Conservation (phyloP, 2,888 invertebrate species). For the Chironomus riparius region DNA sequence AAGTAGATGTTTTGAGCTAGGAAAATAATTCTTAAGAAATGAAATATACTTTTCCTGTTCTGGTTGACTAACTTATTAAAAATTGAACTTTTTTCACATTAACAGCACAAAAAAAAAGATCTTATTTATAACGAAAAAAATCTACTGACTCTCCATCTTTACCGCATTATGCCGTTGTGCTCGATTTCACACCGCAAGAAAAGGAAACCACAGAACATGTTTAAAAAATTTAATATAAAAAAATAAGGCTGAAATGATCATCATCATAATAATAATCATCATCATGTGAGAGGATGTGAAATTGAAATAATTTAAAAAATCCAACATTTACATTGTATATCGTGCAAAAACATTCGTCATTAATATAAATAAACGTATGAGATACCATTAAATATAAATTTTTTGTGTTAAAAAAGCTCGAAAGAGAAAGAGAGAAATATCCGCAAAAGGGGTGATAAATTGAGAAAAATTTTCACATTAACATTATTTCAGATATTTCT, state of each 20-base stretch:
- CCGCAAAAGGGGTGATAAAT: slow-evolving; percentile 18
- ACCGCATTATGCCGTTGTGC: neutral
- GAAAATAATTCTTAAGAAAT: neutral
- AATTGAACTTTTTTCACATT: neutral
- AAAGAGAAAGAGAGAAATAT: neutral
- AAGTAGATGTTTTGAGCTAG: neutral
- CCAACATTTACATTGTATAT: too few species aligned
- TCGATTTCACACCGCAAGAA: neutral
- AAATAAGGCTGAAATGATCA: neutral
- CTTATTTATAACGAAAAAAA: neutral
- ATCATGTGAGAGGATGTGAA: too few species aligned
- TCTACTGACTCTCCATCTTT: neutral
- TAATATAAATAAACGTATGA: neutral
- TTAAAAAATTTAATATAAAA: neutral
- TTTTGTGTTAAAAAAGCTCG: neutral
- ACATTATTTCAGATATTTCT: slow-evolving; percentile 3
- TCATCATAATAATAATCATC: too few species aligned
- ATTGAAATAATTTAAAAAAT: too few species aligned
- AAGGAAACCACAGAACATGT: neutral
- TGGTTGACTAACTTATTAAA: neutral
- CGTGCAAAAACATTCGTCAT: too few species aligned
- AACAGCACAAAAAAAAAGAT: neutral
- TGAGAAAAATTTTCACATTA: slow-evolving; percentile 24
- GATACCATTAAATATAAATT: neutral
- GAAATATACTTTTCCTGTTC: neutral